Evolutionary conservation across 2,888 invertebrate species (phyloP).

Genomic region (Xylota sylvarum): DNA sequence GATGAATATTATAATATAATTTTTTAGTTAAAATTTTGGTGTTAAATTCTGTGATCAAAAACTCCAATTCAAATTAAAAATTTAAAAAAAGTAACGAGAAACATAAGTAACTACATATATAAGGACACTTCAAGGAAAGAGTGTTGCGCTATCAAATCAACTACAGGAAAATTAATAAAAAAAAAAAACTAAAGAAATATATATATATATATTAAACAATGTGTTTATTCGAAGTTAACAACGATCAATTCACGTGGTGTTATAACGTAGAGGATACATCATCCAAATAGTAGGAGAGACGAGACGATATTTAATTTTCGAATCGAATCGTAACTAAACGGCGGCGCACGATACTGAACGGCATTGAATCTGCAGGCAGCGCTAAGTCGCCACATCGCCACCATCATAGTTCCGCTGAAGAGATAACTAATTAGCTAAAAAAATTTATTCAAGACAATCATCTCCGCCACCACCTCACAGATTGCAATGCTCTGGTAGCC

Average conservation of each 20-base stretch:
- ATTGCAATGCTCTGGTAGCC: conserved; percentile 86
- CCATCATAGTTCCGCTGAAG: conserved; percentile 68
- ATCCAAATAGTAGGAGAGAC: conserved; percentile 36
- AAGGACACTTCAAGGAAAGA: conserved; percentile 16
- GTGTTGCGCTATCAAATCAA: conserved; percentile 33
- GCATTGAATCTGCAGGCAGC: neutral
- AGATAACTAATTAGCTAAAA: conserved; percentile 79
- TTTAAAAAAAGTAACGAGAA: conserved; percentile 33
- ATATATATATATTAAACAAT: conserved; percentile 48
- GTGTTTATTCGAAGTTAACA: conserved; percentile 69
- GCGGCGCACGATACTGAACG: neutral
- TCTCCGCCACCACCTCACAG: conserved; percentile 85
- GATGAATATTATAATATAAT: conserved; percentile 56
- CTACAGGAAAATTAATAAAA: conserved; percentile 39
- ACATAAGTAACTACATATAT: conserved; percentile 42
- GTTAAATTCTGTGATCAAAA: conserved; percentile 77
- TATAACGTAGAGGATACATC: conserved; percentile 34
- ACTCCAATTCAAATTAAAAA: conserved; percentile 76
- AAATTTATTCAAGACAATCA: conserved; percentile 85
- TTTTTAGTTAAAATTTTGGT: conserved; percentile 74
- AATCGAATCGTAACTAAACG: neutral
- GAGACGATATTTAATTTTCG: neutral
- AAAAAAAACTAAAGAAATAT: conserved; percentile 13
- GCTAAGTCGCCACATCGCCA: conserved; percentile 6
- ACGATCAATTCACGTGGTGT: conserved; percentile 63